Percentiles rank a stretch among this genome's conserved stretches.
phyloP scores from a whole-genome alignment of 2,888 invertebrate genomes.

The Hydroisotoma schaefferi region DNA sequence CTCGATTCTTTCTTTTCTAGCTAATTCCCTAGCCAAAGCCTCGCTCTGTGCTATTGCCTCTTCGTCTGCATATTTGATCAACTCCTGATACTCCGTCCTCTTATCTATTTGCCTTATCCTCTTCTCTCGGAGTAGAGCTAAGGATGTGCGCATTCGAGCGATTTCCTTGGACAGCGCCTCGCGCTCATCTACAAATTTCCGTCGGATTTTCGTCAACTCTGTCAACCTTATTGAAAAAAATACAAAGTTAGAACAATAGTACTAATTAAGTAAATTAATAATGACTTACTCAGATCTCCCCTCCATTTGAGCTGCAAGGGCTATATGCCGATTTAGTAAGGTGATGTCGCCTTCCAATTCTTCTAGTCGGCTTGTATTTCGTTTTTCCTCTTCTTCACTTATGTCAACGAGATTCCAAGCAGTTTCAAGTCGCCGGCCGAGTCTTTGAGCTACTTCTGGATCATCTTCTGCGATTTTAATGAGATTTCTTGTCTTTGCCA shows the following conservation, averaged over 20 bases:
- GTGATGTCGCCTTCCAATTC: slow-evolving; percentile 39
- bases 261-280: neutral
- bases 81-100: slow-evolving; percentile 29
- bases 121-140: slow-evolving; percentile 24
- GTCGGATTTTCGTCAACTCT: slow-evolving; percentile 36
- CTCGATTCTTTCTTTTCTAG: slow-evolving; percentile 32
- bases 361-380: slow-evolving; percentile 30
- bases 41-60: slow-evolving; percentile 35
- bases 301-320: slow-evolving; percentile 37
- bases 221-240: slow-evolving; percentile 24
- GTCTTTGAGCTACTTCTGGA: slow-evolving; percentile 26
- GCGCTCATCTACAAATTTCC: slow-evolving; percentile 32
- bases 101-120: slow-evolving; percentile 20
- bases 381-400: slow-evolving; percentile 37
- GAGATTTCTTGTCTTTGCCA: slow-evolving; percentile 31
- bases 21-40: slow-evolving; percentile 34
- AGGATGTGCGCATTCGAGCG: slow-evolving; percentile 26
- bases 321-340: slow-evolving; percentile 37
- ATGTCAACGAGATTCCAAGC: slow-evolving; percentile 42
- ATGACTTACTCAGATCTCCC: slow-evolving; percentile 41
- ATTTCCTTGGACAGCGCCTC: slow-evolving; percentile 31
- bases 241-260: neutral
- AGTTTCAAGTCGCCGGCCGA: slow-evolving; percentile 33
- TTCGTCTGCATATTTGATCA: slow-evolving; percentile 32
- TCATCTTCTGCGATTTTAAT: slow-evolving; percentile 44